Percentiles rank a stretch among this genome's conserved stretches.
phyloP scores from a whole-genome alignment of 2,797 vertebrate genomes.

The Diplodus puntazzo region DNA sequence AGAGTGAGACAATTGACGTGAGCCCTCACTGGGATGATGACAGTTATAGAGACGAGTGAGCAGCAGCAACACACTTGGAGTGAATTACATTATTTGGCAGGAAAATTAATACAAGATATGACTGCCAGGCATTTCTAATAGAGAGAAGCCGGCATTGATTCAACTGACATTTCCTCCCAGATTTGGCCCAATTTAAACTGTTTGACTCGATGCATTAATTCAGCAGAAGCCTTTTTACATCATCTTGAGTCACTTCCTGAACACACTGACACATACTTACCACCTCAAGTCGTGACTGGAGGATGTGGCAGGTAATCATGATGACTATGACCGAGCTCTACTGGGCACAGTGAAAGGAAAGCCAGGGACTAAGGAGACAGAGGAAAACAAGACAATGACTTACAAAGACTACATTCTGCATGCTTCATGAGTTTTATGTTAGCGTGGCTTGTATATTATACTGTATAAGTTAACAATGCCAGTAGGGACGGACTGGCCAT shows the following conservation, averaged over 20 bases:
- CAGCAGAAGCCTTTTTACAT: conserved; percentile 19
- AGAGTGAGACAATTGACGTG: not conserved
- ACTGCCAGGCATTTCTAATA: conserved; percentile 20
- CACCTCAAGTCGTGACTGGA: not conserved
- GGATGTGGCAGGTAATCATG: conserved; percentile 10
- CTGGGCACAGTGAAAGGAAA: not conserved
- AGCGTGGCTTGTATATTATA: not conserved
- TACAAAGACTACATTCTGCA: not conserved
- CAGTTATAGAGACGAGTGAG: not conserved
- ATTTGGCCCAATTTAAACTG: conserved; percentile 17
- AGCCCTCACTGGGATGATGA: not conserved
- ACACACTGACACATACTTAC: not conserved
- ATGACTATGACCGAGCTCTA: not conserved
- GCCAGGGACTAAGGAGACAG: not conserved
- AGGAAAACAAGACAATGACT: not conserved
- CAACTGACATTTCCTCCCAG: conserved; percentile 5
- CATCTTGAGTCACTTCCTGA: conserved; percentile 37
- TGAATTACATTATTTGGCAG: conserved; percentile 22
- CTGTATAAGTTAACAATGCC: not conserved
- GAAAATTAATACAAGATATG: conserved; percentile 21
- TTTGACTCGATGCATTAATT: conserved; percentile 31
- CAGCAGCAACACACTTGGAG: not conserved
- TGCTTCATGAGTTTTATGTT: not conserved
- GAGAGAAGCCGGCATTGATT: conserved; percentile 1
- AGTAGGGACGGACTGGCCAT: conserved; percentile 25